Percentiles rank a stretch among this genome's conserved stretches.
Evolutionary conservation across 2,113 vertebrate genomes (phyloP).

Genomic region (Apodemus sylvaticus): DNA sequence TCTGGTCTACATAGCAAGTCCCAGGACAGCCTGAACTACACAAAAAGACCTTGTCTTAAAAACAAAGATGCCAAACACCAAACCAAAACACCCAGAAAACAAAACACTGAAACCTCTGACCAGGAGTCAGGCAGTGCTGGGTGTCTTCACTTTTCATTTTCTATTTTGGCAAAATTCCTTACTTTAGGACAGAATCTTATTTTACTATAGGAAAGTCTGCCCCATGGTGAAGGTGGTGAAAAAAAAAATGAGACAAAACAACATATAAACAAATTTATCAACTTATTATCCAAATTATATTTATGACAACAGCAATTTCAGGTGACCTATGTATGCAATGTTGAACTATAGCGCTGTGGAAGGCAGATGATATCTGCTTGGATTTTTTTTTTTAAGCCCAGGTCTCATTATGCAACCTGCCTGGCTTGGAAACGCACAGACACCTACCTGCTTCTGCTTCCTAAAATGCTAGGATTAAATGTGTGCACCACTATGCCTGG

Average conservation of each 20-base stretch:
- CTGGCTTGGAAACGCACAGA: neutral
- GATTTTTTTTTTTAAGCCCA: neutral
- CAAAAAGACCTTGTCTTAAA: neutral
- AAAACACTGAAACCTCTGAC: neutral
- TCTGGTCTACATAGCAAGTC: neutral
- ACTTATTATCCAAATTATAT: neutral
- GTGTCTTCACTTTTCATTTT: neutral
- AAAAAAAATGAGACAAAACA: neutral
- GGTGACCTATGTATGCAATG: neutral
- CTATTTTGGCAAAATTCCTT: neutral
- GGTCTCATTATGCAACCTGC: neutral
- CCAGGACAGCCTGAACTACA: neutral
- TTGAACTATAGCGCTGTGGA: neutral
- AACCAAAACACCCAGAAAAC: neutral
- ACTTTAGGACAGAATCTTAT: neutral
- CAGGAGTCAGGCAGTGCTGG: neutral
- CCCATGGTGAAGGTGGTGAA: neutral
- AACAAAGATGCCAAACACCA: neutral
- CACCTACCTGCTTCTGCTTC: neutral
- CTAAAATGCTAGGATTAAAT: neutral
- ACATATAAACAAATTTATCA: neutral
- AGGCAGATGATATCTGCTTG: neutral
- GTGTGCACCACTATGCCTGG: neutral
- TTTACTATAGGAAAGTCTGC: neutral
- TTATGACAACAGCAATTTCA: neutral